phyloP scores from a whole-genome alignment of 2,113 vertebrate genomes.

The Machaerirhynchus nigripectus region DNA sequence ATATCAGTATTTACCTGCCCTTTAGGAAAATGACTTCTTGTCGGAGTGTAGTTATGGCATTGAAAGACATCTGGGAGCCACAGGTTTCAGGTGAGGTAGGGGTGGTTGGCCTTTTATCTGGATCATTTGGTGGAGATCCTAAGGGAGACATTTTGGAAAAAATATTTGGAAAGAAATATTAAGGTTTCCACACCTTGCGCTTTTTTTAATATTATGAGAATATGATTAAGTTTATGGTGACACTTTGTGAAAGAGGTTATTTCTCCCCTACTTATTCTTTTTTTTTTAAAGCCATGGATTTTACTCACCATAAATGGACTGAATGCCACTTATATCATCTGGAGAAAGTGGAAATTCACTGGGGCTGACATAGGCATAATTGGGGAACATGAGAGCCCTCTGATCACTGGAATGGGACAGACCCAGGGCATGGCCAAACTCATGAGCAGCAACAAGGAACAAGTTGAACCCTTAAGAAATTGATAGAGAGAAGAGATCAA shows the following conservation, averaged over 20 bases:
- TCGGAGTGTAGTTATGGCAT: slow-evolving; percentile 82
- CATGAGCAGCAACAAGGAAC: slow-evolving; percentile 92
- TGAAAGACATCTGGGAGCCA: slow-evolving; percentile 74
- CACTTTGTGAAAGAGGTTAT: not conserved
- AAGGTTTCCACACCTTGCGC: not conserved
- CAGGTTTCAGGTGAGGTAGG: slow-evolving; percentile 74
- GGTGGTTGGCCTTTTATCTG: slow-evolving; percentile 45
- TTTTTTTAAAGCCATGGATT: not conserved
- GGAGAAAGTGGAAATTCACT: slow-evolving; percentile 77
- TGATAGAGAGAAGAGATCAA: not conserved
- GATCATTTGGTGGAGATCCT: slow-evolving; percentile 28
- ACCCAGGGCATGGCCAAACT: slow-evolving; percentile 92
- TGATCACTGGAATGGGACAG: slow-evolving; percentile 85
- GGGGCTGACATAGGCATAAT: slow-evolving; percentile 76
- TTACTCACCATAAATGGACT: slow-evolving; percentile 89
- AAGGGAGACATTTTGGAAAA: not conserved
- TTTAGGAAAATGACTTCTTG: slow-evolving; percentile 89
- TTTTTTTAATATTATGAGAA: not conserved
- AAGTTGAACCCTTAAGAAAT: slow-evolving; percentile 80
- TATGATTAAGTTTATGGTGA: not conserved
- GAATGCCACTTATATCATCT: slow-evolving; percentile 88
- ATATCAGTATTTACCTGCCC: slow-evolving; percentile 76
- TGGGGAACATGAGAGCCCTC: slow-evolving; percentile 87
- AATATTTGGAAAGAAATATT: not conserved
- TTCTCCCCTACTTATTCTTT: not conserved